Base-by-base conservation (phyloP, 2,888 invertebrate species). In the Muschampia plurimacula region DNA sequence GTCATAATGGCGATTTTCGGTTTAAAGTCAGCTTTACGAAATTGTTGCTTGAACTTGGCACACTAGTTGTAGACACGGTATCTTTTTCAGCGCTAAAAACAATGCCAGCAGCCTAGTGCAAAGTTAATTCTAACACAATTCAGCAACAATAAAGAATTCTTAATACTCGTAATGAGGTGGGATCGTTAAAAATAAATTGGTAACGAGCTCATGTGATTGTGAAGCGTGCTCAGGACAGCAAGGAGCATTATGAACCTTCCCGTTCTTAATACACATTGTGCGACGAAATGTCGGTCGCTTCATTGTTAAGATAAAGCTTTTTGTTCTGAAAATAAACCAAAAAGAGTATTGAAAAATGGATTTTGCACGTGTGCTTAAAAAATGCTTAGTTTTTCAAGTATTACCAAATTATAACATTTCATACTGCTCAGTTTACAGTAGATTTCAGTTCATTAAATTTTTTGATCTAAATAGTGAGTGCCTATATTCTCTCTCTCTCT, bases 151-250 rank as follows among this genome's bases (percentile, higher is more conserved):
- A 62, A 41, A 67, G 60, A 15, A 55, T 55, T 72, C 71, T 60
- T 52, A 44, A 67, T 70, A 32, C 32, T 32, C 32, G 32, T 55
- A 72, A 72, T 72, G 72, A 72, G 55, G 66, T 72, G 52, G 67
- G 72, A 72, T 72, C 72, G 72, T 72, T 67, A 72, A 72, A 72
- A 72, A 72, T 72, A 72, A 72, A 72, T 72, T 72, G 72, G 67
- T 67, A 67, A 67, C 52, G 67, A 66, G 49, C 67, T 72, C 46
- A 46, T 55, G 63, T 28, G 67, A 67, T 67, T 63, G 52, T 67
- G 55, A 62, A 72, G 39, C 67, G 67, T 71, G 46, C 28, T 67
- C 55, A 67, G 62, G 67, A 72, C 72, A 67, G 67, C 36, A 9
- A 59, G 49, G 66, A 28, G 39, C 41, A 9, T 55, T 72, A 55